These are phyloP conservation scores for Aphaenogaster ashmeadi DNA, from an alignment of 1,140 invertebrate genomes.

Conservation along the genomic window DNA sequence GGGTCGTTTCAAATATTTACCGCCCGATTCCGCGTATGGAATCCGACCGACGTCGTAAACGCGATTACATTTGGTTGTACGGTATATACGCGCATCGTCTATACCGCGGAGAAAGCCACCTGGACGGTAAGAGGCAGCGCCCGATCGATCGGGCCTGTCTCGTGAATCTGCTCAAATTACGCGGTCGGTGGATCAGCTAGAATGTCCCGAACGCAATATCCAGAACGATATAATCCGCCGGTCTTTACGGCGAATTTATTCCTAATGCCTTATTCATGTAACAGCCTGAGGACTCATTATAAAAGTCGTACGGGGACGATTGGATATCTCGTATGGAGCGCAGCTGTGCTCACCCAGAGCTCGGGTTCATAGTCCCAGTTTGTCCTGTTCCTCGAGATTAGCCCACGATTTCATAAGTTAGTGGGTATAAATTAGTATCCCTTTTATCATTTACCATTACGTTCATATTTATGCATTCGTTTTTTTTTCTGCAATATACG, in stretches of 20 bases:
- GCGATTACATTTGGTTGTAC: conserved; percentile 70
- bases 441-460: background rate
- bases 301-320: conserved; percentile 41
- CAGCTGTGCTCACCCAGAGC: conserved; percentile 30
- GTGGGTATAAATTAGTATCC: background rate
- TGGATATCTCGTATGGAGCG: conserved; percentile 15
- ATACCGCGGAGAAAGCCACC: conserved; percentile 57
- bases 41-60: conserved; percentile 70
- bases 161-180: conserved; percentile 77
- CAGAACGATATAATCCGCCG: conserved; percentile 53
- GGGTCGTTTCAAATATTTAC: conserved; percentile 80
- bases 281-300: conserved; percentile 58
- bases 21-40: conserved; percentile 75
- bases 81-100: conserved; percentile 59
- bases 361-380: conserved; percentile 12
- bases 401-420: background rate
- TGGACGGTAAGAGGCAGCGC: conserved; percentile 46
- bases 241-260: conserved; percentile 60
- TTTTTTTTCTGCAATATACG: background rate
- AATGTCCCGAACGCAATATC: conserved; percentile 59
- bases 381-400: conserved; percentile 29
- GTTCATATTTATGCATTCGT: background rate
- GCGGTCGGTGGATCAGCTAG: conserved; percentile 63
- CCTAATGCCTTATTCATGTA: conserved; percentile 70
- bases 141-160: conserved; percentile 67